Base-by-base conservation (phyloP, 2,113 vertebrate species). In the Hippolais icterina region DNA sequence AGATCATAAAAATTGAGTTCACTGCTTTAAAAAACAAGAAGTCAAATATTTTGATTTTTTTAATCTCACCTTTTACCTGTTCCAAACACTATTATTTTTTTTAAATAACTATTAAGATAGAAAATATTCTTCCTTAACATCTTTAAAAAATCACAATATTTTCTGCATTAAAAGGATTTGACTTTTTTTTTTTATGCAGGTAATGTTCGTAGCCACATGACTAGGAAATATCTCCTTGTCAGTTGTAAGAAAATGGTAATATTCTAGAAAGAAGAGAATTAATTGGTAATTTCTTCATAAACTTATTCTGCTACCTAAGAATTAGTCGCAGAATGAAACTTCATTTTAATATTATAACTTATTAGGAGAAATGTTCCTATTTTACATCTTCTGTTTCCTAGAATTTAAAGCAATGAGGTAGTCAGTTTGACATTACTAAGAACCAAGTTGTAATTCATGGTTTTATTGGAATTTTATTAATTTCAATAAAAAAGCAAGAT, bases 41-140 rank as follows among this genome's bases (percentile, higher is more conserved):
- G 4, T 22, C 0, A 56, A 41, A 18, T 0, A 6, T 28, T 47
- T 33, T 8, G 1, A 5, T 0, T 9, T 41, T 2, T 2, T 20
- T 42, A 57, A 0, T 37, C 5, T 50, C 9, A 56, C 1, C 44
- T 68, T 82, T 66, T 50, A 12, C 35, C 17, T 35, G 3, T 44
- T 83, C 4, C 6, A 80, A 86, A 29, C 5, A 39, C 21, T 2
- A 29, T 56, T 39, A 39, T 39, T 4, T 46, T 10, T 74, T 87
- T 31, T 0, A 25, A 76, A 42, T 41, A 59, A 4, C 1, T 49
- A 10, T 60, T 61, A 39, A 52, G 37, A 44, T 25, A 44, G 16
- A 64, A 15, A 70, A 79, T 18, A 50, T 0, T 42, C 2, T 81
- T 81, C 3, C 3, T 66, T 21, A 9, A 37, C 47, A n/a, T 65